Evolutionary conservation across 2,113 vertebrate genomes (phyloP), one percentile per base, ranked within the genome.

Genomic region (Xyrauchen texanus): DNA sequence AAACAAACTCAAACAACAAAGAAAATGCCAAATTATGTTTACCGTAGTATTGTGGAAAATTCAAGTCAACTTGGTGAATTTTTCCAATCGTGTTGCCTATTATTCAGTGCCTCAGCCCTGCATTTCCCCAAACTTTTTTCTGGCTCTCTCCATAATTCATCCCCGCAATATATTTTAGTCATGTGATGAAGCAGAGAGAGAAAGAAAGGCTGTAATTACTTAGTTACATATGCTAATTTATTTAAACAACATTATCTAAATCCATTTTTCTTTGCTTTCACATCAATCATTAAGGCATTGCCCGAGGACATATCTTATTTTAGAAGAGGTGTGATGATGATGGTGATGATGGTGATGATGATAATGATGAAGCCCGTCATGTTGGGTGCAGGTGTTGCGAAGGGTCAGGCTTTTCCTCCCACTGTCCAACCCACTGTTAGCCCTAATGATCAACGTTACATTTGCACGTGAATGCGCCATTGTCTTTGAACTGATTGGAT

Each of bases 391-490:
- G 72, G 82, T 68, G 58, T 65, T 75, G 79, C 15, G 15, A 49
- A 57, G 67, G 60, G 66, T 79, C 65, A 68, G 61, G 42, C 12
- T 86, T 57, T 73, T 16, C 46, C 55, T 64, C 67, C 71, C 65
- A 61, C 46, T 55, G 70, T 70, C 74, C 70, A 73, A 13, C 61
- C 65, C 60, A 74, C 60, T 66, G 62, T 66, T 80, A 57, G 68
- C 42, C 42, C 57, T 69, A 76, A 79, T 65, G 78, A 76, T 68
- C 61, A 87, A 89, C 82, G 86, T 92, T 91, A 66, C 21, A 87
- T 90, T 93, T 92, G 90, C 92, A 94, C 91, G 80, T 85, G 82
- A 89, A 86, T 82, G 82, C 77, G 91, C 57, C 42, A 80, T 82
- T 85, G 83, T 85, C 81, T 85, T 67, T 82, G 85, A 87, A 90